Conservation (phyloP, 1,140 invertebrate species). For the Neodiprion lecontei region DNA sequence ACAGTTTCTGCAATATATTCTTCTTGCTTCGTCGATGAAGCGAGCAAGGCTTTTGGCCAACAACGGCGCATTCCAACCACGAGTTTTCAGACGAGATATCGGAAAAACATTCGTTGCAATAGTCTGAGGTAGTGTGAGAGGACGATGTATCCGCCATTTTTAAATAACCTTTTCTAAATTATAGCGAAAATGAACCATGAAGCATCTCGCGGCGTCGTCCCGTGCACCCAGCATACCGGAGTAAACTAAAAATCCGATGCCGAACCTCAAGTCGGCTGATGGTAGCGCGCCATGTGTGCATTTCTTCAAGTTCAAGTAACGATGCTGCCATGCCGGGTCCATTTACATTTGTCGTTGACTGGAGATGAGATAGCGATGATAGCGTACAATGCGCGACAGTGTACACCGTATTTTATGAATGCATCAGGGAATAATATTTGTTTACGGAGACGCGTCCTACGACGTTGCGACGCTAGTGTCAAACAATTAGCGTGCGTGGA, state of each 20-base stretch:
- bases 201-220: too few relatives aligned
- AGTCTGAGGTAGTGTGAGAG: slow-evolving; percentile 61
- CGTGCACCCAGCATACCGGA: neutral
- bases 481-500: too few relatives aligned
- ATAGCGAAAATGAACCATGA: neutral
- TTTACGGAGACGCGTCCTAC: too few relatives aligned
- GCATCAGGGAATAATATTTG: too few relatives aligned
- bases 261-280: neutral
- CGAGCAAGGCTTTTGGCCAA: slow-evolving; percentile 49
- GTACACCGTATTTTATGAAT: too few relatives aligned
- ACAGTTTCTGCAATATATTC: slow-evolving; percentile 54
- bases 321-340: too few relatives aligned
- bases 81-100: slow-evolving; percentile 56
- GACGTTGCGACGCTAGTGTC: too few relatives aligned
- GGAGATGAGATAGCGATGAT: too few relatives aligned
- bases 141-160: slow-evolving; percentile 62
- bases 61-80: slow-evolving; percentile 44
- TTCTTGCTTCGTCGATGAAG: slow-evolving; percentile 41
- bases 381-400: too few relatives aligned
- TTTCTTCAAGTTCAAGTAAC: neutral
- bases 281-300: slow-evolving; percentile 1
- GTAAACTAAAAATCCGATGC: neutral
- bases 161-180: slow-evolving; percentile 52
- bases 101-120: slow-evolving; percentile 56
- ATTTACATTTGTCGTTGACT: too few relatives aligned